These are phyloP conservation scores for Eurystomus glaucurus DNA, from an alignment of 2,797 vertebrate genomes.

Conservation along the genomic window DNA sequence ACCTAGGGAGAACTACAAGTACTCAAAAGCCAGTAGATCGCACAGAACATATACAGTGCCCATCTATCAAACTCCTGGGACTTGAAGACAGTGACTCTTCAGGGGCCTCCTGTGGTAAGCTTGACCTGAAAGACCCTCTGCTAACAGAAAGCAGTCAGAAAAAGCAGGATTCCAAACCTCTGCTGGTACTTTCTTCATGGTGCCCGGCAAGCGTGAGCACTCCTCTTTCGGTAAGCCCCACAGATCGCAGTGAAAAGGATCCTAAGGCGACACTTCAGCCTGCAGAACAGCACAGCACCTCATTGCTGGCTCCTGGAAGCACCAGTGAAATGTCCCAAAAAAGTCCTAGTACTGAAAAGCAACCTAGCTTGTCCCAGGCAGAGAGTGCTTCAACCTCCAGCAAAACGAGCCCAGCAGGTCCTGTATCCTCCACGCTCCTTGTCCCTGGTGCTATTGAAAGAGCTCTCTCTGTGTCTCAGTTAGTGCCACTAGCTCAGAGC, in stretches of 20 bases:
- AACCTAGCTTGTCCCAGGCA: conserved; percentile 39
- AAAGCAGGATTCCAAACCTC: conserved; percentile 45
- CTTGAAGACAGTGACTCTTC: conserved; percentile 41
- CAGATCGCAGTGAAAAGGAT: neutral
- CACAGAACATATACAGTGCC: conserved; percentile 3
- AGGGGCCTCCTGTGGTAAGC: neutral
- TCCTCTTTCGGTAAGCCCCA: neutral
- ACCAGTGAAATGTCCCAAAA: neutral
- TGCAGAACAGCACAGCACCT: conserved; percentile 34
- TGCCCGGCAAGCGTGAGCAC: neutral
- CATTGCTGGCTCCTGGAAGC: conserved; percentile 1
- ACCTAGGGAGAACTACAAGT: conserved; percentile 36
- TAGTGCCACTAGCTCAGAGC: conserved; percentile 83
- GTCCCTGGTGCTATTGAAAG: conserved; percentile 77
- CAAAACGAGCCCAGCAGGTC: conserved; percentile 64
- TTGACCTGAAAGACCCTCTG: conserved; percentile 39
- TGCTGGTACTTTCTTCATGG: conserved; percentile 48
- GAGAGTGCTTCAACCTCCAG: conserved; percentile 80
- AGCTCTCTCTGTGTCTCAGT: conserved; percentile 69
- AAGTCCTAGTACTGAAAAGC: conserved; percentile 37
- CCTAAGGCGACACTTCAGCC: neutral
- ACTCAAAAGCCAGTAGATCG: neutral
- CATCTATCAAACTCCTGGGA: conserved; percentile 27
- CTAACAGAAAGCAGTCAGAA: conserved; percentile 51
- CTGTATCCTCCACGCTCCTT: conserved; percentile 16